Evolutionary conservation across 2,888 invertebrate genomes (phyloP).

Genomic region (Acrocera orbiculus): DNA sequence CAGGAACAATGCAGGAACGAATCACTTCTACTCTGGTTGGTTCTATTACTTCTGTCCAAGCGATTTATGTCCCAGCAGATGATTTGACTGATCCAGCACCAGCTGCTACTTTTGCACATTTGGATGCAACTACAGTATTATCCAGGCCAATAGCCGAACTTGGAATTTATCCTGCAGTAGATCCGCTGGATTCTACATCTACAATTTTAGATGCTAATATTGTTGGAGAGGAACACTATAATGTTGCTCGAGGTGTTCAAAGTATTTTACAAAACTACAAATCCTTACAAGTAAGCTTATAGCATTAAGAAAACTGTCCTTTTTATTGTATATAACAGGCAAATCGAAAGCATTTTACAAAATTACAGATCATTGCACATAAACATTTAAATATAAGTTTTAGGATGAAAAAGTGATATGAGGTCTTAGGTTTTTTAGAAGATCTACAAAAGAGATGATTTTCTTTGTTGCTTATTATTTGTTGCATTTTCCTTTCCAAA

Average conservation of each 20-base stretch:
- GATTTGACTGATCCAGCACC: constrained; percentile 94
- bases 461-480: too few species aligned
- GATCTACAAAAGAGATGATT: too few species aligned
- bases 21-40: constrained; percentile 91
- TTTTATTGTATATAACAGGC: too few species aligned
- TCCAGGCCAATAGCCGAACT: constrained; percentile 84
- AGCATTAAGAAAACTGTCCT: too few species aligned
- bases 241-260: constrained; percentile 75
- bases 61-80: constrained; percentile 89
- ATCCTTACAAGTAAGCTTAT: constrained; percentile 44
- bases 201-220: constrained; percentile 89
- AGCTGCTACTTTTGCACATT: constrained; percentile 88
- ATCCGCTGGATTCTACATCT: constrained; percentile 83
- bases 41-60: constrained; percentile 89
- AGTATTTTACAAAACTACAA: constrained; percentile 75
- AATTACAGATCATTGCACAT: too few species aligned
- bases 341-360: too few species aligned
- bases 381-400: too few species aligned
- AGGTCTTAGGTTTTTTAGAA: too few species aligned
- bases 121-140: constrained; percentile 88
- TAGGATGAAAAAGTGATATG: too few species aligned
- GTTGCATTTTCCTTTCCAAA: neutral
- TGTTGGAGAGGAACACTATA: constrained; percentile 78
- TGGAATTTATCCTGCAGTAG: constrained; percentile 88
- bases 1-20: constrained; percentile 74